These are phyloP conservation scores for Hydractinia echinata DNA, from an alignment of 30 jellyfish, hydroid and myxozoan species.

Conservation along the genomic window DNA sequence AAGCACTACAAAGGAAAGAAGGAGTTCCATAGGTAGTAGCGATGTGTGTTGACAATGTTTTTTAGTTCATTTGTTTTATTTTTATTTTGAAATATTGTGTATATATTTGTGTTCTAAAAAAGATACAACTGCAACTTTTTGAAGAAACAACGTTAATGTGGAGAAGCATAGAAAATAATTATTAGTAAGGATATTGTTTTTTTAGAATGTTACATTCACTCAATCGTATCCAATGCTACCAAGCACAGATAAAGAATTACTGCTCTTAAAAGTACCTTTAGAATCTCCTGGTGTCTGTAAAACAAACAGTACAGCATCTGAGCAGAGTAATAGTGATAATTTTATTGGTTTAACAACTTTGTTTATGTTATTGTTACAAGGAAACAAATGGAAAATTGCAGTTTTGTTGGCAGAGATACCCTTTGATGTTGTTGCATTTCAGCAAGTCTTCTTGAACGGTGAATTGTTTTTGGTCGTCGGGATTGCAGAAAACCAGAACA, in stretches of 20 bases:
- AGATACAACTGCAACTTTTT: too few species aligned
- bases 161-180: too few species aligned
- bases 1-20: too few species aligned
- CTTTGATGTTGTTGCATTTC: constrained; percentile 22
- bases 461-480: constrained; percentile 22
- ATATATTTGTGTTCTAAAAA: too few species aligned
- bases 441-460: constrained; percentile 9
- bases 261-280: constrained; percentile 15
- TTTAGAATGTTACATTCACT: constrained; percentile 10
- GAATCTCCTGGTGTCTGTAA: constrained; percentile 23
- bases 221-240: constrained; percentile 9
- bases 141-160: too few species aligned
- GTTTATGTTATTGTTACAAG: constrained; percentile 13
- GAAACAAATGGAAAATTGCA: constrained; percentile 25
- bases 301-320: neutral
- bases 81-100: too few species aligned
- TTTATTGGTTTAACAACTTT: constrained; percentile 24
- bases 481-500: constrained; percentile 33
- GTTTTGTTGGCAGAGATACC: constrained; percentile 4
- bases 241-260: neutral
- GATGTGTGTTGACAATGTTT: too few species aligned
- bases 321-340: neutral
- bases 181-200: neutral
- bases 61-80: too few species aligned
- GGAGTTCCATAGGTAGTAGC: too few species aligned